Base-by-base conservation (phyloP, 2,888 invertebrate species). In the Sylvicola cinctus region DNA sequence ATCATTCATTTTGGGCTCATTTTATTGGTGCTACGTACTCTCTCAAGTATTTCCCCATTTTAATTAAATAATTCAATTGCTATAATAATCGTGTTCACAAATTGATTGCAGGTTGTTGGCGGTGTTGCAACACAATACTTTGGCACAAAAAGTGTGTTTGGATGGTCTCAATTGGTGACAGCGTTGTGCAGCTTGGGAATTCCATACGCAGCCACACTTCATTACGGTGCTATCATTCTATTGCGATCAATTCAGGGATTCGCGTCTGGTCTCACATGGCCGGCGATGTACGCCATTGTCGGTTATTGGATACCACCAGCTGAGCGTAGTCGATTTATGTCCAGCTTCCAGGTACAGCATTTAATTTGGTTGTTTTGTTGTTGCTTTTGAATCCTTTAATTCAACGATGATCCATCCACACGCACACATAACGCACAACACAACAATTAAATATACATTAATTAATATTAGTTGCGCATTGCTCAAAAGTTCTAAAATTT, bases 1-100 rank as follows among this genome's bases (percentile, higher is more conserved):
- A 49, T 68, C 71, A 10, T 61, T 68, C 36, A 70, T 76, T 36
- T 49, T 73, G 28, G 63, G 74, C 32, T 73, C 74, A 2, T 76
- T 75, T 51, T 76, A 74, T 51, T 74, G 74, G 74, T 73, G 73
- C 41, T 75, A 76, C 51, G 73, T 75, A 38, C 53, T 75, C 11
- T 73, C 74, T 1, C 75, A 75, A 57, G 58, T 61, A 25, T 25
- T 25, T 8, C 25, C 11, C 11, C 11, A 14, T 15, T 32, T 25
- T 25, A 29, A 25, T 23, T 2, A 16, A n/a, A 25, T 32, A 4
- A 11, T 15, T 31, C 25, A 26, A 34, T 14, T 34, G 10, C 15
- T n/a, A n/a, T n/a, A n/a, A n/a, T n/a, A n/a, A n/a, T n/a, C n/a
- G n/a, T n/a, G n/a, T 14, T 35, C 32, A 12, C 20, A 16, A n/a